Conservation (phyloP, 2,797 vertebrate genomes). For the Danio albolineatus region DNA sequence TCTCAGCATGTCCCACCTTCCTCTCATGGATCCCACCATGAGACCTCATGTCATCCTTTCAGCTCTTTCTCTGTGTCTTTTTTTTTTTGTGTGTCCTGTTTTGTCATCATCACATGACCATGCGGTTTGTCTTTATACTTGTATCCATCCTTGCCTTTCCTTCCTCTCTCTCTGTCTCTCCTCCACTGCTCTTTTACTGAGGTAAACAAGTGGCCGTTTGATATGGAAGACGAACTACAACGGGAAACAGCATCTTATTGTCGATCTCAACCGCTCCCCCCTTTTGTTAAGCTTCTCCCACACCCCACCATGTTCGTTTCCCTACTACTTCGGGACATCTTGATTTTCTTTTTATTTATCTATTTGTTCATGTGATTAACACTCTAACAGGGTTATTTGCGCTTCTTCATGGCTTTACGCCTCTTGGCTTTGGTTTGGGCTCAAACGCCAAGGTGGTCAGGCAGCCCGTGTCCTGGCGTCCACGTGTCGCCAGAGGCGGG, state of each 20-base stretch:
- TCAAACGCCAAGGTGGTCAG: conserved; percentile 89
- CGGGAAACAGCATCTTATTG: conserved; percentile 63
- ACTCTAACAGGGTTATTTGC: conserved; percentile 87
- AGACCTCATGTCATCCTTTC: conserved; percentile 47
- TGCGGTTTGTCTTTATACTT: conserved; percentile 64
- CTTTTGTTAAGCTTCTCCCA: conserved; percentile 34
- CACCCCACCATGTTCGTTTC: conserved; percentile 45
- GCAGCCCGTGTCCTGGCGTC: conserved; percentile 65
- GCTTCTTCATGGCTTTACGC: conserved; percentile 84
- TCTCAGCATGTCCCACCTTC: conserved; percentile 71
- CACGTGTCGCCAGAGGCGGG: conserved; percentile 55
- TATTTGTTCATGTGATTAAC: conserved; percentile 77
- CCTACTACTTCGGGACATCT: conserved; percentile 51
- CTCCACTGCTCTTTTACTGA: conserved; percentile 60
- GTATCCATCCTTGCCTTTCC: conserved; percentile 43
- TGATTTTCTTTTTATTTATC: conserved; percentile 53
- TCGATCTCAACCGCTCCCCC: conserved; percentile 5
- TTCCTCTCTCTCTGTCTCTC: conserved; percentile 44
- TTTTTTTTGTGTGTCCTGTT: conserved; percentile 33
- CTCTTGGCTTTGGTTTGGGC: conserved; percentile 85
- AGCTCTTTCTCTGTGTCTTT: conserved; percentile 30
- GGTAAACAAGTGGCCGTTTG: conserved; percentile 73
- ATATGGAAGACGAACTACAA: conserved; percentile 75
- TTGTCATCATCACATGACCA: conserved; percentile 57
- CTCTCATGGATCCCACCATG: conserved; percentile 68